Percentiles rank a stretch among this genome's conserved stretches.
phyloP scores from a whole-genome alignment of 2,888 invertebrate genomes.

The Herminia tarsipennalis region DNA sequence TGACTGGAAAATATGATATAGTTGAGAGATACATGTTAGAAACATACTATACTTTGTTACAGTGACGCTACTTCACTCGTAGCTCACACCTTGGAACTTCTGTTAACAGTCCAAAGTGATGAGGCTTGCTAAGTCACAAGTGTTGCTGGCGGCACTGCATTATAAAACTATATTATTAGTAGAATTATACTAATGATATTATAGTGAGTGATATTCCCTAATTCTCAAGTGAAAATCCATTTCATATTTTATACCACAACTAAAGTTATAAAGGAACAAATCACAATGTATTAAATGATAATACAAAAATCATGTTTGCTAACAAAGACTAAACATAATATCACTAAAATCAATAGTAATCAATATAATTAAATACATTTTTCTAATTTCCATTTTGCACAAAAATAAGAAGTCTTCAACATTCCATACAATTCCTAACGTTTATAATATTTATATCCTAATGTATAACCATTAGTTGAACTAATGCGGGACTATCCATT shows the following conservation, averaged over 20 bases:
- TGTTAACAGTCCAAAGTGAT: too few relatives aligned
- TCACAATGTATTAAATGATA: slow-evolving; percentile 66
- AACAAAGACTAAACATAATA: slow-evolving; percentile 73
- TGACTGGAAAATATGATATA: slow-evolving; percentile 58
- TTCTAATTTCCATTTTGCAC: slow-evolving; percentile 63
- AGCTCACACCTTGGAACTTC: too few relatives aligned
- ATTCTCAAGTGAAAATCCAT: slow-evolving; percentile 60
- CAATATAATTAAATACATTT: slow-evolving; percentile 65
- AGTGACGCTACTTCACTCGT: slow-evolving; percentile 3
- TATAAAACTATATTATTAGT: slow-evolving; percentile 37
- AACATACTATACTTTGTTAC: slow-evolving; percentile 12
- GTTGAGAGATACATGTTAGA: slow-evolving; percentile 34
- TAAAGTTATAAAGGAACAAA: slow-evolving; percentile 75
- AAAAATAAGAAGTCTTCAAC: slow-evolving; percentile 70
- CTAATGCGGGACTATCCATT: slow-evolving; percentile 65
- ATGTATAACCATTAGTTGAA: slow-evolving; percentile 70
- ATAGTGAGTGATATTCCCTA: slow-evolving; percentile 48
- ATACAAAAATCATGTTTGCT: slow-evolving; percentile 63
- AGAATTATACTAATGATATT: slow-evolving; percentile 44
- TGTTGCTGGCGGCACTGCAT: too few relatives aligned
- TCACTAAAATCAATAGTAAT: slow-evolving; percentile 74
- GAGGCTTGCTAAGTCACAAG: too few relatives aligned
- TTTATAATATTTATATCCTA: slow-evolving; percentile 56
- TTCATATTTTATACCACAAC: slow-evolving; percentile 59
- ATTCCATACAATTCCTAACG: slow-evolving; percentile 63